phyloP scores from a whole-genome alignment of 1,140 invertebrate species.

The Drosophila albomicans region DNA sequence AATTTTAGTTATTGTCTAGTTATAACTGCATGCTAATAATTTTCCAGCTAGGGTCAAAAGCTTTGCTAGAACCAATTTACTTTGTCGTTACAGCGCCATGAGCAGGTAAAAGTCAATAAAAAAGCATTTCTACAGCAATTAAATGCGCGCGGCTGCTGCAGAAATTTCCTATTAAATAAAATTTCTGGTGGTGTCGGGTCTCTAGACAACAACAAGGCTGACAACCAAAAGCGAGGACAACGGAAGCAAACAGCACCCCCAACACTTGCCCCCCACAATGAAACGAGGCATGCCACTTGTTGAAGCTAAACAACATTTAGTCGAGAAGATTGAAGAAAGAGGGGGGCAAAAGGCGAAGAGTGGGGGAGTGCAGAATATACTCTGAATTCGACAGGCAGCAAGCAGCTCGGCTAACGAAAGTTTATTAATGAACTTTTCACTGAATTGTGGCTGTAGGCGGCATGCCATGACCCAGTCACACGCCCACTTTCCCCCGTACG shows the following conservation, averaged over 20 bases:
- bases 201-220: slow-evolving; percentile 43
- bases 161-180: slow-evolving; percentile 75
- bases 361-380: slow-evolving; percentile 9
- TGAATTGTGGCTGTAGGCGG: slow-evolving; percentile 33
- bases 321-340: not conserved
- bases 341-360: no score
- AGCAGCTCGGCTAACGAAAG: slow-evolving; percentile 54
- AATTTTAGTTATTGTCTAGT: no score
- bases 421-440: slow-evolving; percentile 80
- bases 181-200: slow-evolving; percentile 59
- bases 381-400: slow-evolving; percentile 68
- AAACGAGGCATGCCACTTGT: slow-evolving; percentile 72
- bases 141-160: slow-evolving; percentile 63
- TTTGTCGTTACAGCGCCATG: slow-evolving; percentile 15
- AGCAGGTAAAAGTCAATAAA: slow-evolving; percentile 77
- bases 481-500: slow-evolving; percentile 2
- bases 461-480: slow-evolving; percentile 45
- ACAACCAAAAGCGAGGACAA: slow-evolving; percentile 22
- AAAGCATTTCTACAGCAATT: slow-evolving; percentile 77
- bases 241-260: slow-evolving; percentile 24
- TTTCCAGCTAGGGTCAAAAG: not conserved
- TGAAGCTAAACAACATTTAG: slow-evolving; percentile 62
- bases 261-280: slow-evolving; percentile 5
- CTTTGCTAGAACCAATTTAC: not conserved
- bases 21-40: not conserved